These are phyloP conservation scores for Pseudomyrmex cubaensis DNA, from an alignment of 1,140 invertebrate genomes.

Conservation along the genomic window DNA sequence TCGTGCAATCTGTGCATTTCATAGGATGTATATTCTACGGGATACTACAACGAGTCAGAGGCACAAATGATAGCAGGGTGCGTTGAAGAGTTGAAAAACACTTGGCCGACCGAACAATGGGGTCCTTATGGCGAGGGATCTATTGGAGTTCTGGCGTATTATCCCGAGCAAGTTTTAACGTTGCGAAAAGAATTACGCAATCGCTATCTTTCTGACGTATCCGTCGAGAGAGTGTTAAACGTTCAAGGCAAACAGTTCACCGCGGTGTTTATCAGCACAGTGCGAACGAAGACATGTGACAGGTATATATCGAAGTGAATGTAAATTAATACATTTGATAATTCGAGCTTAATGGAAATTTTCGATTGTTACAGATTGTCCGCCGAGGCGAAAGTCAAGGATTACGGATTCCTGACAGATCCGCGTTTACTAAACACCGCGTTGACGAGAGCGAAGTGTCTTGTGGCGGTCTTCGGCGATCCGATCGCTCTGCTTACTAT, in stretches of 20 bases:
- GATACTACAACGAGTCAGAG: conserved; percentile 94
- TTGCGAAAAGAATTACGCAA: conserved; percentile 93
- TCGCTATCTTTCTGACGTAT: conserved; percentile 90
- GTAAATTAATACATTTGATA: background rate
- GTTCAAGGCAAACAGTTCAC: conserved; percentile 96
- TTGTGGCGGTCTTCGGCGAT: conserved; percentile 96
- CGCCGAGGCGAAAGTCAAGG: conserved; percentile 87
- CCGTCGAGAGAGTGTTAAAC: conserved; percentile 94
- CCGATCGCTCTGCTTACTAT: conserved; percentile 94
- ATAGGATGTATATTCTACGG: conserved; percentile 93
- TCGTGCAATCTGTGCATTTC: conserved; percentile 3
- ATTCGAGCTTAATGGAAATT: background rate
- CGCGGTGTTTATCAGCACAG: conserved; percentile 94
- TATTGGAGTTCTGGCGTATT: conserved; percentile 94
- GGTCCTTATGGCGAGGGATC: conserved; percentile 90
- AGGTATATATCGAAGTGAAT: conserved; percentile 21
- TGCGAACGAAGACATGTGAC: conserved; percentile 91
- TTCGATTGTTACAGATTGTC: conserved; percentile 72
- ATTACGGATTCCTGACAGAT: conserved; percentile 95
- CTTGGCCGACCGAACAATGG: conserved; percentile 90
- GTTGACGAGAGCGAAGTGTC: conserved; percentile 93
- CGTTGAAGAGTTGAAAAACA: conserved; percentile 88
- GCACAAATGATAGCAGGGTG: conserved; percentile 92
- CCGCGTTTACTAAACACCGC: conserved; percentile 94
- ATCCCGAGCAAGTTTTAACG: conserved; percentile 93